Evolutionary conservation across 2,797 vertebrate species (phyloP), one percentile per base, ranked within the genome.

Genomic region (Enteromius trimaculatus): DNA sequence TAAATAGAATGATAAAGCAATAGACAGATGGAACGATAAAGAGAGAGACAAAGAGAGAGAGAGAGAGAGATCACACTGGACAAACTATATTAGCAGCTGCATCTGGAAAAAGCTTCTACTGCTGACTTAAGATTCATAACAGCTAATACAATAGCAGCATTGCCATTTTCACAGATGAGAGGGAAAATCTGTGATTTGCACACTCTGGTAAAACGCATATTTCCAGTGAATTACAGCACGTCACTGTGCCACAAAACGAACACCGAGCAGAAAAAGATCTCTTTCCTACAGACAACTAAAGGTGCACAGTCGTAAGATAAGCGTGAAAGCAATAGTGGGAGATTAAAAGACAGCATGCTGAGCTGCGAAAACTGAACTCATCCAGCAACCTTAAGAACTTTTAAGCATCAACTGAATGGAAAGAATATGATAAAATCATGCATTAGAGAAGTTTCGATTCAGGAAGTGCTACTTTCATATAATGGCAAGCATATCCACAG

Each of bases 131-230:
- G 29, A 69, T 37, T 65, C 29, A 66, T 69, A 69, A 80, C 16
- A 34, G 34, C 29, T 44, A 69, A 80, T 49, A 85, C 70, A 85
- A 85, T 66, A 80, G 70, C 62, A 21, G 37, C 71, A 81, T 39
- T 84, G 71, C 76, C 49, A 68, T 55, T 66, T 82, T 44, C 64
- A 66, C 44, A 68, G 17, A 17, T 10, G 49, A 76, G 34, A 11
- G 29, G 62, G 60, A 19, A 60, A 23, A 68, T 37, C 19, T n/a
- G 44, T 26, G 34, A 76, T 75, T 34, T 65, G 53, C 55, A 47
- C 70, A 64, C 62, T 26, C 62, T 68, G 55, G 71, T 69, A 49
- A 85, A 85, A 64, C 29, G 6, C 70, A 85, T 51, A 76, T 81
- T 85, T 84, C 69, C 47, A 80, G 21, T 55, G 42, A 34, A 84